Base-by-base conservation (phyloP, 2,888 invertebrate species). In the Sarcophaga rosellei region DNA sequence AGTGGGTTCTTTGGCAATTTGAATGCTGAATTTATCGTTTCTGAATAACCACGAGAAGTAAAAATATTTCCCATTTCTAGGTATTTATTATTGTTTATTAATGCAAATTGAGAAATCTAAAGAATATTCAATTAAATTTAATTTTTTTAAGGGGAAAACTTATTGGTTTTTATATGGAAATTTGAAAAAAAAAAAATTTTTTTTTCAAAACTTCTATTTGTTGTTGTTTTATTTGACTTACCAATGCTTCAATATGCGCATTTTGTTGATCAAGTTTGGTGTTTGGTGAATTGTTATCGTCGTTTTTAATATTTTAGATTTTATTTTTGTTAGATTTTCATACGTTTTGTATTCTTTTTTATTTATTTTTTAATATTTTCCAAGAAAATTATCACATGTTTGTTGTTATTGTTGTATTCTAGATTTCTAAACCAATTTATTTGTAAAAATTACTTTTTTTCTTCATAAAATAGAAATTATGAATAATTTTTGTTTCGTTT, bases 191-290 rank as follows among this genome's bases (percentile, higher is more conserved):
- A 69, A 35, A 35, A 25, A 5, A 5, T 1, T 23, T 23, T 47
- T 35, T 35, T 10, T 35, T 35, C 6, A 35, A 35, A 35, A 35
- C 35, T 8, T 35, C 8, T 35, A 1, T 1, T 35, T 8, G 6
- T 35, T 35, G 35, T 35, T 35, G 6, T 47, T 17, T n/a, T 25
- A 1, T 57, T 11, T 25, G 57, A 88, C 89, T 90, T 89, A 90
- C 90, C 91, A 91, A 87, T 90, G 89, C 85, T 91, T 91, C 74
- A 91, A 83, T 79, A 91, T 90, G 85, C 90, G 89, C 91, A 91
- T 91, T 85, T 88, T 88, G 66, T 86, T 53, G 75, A 79, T 81
- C 81, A 86, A 84, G 81, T 75, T 74, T 21, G 10, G 35, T 66
- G 21, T 61, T 61, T 61, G n/a, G n/a, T 20, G 53, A 53, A 61